These are phyloP conservation scores for Anthoscopus minutus DNA, from an alignment of 2,113 vertebrate genomes.

Conservation along the genomic window DNA sequence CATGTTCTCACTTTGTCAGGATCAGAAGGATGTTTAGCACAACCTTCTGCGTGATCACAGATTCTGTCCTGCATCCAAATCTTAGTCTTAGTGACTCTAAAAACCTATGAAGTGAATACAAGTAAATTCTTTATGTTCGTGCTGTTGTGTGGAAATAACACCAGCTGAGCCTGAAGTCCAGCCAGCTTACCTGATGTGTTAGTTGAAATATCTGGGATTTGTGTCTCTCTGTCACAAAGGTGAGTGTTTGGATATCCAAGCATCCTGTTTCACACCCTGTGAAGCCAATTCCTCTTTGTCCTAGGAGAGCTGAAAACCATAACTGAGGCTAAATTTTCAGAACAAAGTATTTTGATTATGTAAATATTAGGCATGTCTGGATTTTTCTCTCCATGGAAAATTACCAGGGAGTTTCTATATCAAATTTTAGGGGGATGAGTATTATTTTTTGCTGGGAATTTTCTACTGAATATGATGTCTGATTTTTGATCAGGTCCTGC, in stretches of 20 bases:
- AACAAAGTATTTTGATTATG: not conserved
- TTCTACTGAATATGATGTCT: not conserved
- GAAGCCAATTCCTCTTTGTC: not conserved
- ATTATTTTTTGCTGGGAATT: not conserved
- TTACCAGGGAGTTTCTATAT: not conserved
- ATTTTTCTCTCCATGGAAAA: not conserved
- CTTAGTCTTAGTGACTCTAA: not conserved
- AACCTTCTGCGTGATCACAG: not conserved
- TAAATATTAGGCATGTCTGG: not conserved
- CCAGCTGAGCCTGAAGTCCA: not conserved
- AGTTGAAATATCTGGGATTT: not conserved
- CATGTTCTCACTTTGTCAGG: not conserved
- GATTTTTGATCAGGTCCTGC: not conserved
- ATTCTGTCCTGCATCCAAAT: not conserved
- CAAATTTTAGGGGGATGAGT: not conserved
- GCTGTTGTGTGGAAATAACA: not conserved
- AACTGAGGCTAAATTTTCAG: not conserved
- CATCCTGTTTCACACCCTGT: not conserved
- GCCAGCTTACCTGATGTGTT: not conserved
- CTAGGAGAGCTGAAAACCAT: not conserved
- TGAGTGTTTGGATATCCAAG: not conserved
- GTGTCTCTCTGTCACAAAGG: not conserved
- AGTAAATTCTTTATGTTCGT: not conserved
- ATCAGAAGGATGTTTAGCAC: not conserved
- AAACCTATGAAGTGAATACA: not conserved